Conservation (phyloP, 2,888 invertebrate genomes). For the Eupithecia dodoneata region DNA sequence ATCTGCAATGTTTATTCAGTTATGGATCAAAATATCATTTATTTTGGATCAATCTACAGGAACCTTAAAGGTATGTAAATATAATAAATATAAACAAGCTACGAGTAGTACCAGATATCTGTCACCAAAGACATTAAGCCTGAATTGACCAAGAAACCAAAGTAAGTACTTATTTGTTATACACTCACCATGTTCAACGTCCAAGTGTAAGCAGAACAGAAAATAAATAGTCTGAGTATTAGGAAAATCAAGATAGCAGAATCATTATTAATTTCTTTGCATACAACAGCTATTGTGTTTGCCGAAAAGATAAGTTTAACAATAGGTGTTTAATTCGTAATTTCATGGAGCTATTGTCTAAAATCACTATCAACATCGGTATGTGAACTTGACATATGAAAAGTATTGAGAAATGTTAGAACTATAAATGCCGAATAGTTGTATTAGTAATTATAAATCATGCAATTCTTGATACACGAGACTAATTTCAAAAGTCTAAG, state of each 20-base stretch:
- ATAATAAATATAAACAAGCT: too few relatives aligned
- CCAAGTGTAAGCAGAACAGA: conserved; percentile 66
- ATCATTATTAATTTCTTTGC: conserved; percentile 50
- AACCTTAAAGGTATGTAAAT: not conserved
- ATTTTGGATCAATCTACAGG: not conserved
- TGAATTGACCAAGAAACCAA: not conserved
- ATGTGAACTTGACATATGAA: conserved; percentile 67
- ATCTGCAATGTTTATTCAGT: not conserved
- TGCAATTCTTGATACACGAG: not conserved
- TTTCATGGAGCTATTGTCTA: conserved; percentile 30
- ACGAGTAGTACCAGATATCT: not conserved
- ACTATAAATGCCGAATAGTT: not conserved
- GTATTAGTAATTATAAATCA: conserved; percentile 2
- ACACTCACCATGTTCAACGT: conserved; percentile 68
- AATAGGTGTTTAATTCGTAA: conserved; percentile 52
- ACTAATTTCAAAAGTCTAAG: not conserved
- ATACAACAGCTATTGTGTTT: conserved; percentile 61
- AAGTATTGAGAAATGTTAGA: conserved; percentile 17
- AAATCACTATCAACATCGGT: conserved; percentile 41
- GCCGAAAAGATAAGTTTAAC: conserved; percentile 58
- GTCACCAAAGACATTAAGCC: not conserved
- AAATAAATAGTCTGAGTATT: conserved; percentile 54
- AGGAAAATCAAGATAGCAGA: conserved; percentile 55
- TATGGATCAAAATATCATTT: not conserved
- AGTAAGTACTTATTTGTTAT: not conserved